Conservation (phyloP, 2,888 invertebrate genomes). For the Galerucella nymphaeae region DNA sequence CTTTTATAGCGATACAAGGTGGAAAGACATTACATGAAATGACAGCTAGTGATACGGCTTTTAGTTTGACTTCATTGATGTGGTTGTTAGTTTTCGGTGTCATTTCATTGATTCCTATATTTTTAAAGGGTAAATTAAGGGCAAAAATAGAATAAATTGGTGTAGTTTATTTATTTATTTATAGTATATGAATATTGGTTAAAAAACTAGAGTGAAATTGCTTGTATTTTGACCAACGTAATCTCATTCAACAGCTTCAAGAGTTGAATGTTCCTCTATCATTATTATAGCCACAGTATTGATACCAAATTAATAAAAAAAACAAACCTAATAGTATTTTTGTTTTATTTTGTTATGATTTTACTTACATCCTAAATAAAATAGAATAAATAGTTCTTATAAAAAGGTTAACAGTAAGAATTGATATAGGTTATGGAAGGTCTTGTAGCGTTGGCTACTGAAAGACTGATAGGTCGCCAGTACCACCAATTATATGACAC, state of each 20-base stretch:
- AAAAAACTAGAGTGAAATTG: no score
- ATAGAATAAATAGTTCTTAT: conserved; percentile 5
- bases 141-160: conserved; percentile 76
- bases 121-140: conserved; percentile 83
- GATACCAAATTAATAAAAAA: background rate
- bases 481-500: conserved; percentile 90
- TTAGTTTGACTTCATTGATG: conserved; percentile 88
- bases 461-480: conserved; percentile 78
- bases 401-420: conserved; percentile 70
- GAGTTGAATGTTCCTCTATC: no score
- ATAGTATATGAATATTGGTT: no score
- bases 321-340: no score
- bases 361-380: conserved; percentile 1
- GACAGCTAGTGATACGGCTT: conserved; percentile 87
- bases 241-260: no score
- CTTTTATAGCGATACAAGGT: conserved; percentile 96
- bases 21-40: conserved; percentile 95
- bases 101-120: conserved; percentile 87
- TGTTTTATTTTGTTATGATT: background rate
- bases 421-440: conserved; percentile 76
- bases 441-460: conserved; percentile 70
- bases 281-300: background rate
- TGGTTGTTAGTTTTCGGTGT: conserved; percentile 83
- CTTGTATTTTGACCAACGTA: no score
- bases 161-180: conserved; percentile 7